Evolutionary conservation across 1,140 invertebrate species (phyloP), one percentile per base, ranked within the genome.

Genomic region (Muscidifurax raptorellus): DNA sequence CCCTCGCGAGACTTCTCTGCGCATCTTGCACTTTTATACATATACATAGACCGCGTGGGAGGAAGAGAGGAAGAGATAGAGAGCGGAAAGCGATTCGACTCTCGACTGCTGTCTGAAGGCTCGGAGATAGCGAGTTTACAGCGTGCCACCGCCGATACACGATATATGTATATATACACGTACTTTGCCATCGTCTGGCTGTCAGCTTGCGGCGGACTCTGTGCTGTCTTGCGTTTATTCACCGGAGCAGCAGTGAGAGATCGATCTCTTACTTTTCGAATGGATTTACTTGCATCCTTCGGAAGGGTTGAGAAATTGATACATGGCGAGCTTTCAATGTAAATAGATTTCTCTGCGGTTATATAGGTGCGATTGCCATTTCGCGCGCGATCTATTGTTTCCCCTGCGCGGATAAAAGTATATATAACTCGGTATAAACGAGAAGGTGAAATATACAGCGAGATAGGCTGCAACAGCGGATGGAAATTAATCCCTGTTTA

Each of bases 111-210:
- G 66, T n/a, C 66, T 69, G 25, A 13, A 67, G 64, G 10, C 59
- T 36, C 52, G 28, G 5, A 69, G 64, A 80, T 80, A 80, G 32
- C 64, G 67, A 80, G 78, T 80, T 80, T 80, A 80, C 64, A 69
- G n/a, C 64, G n/a, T n/a, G 59, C 28, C 30, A 3, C n/a, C 36
- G n/a, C 36, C 36, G 36, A 40, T 40, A 10, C 10, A 40, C 36
- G 9, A 40, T n/a, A n/a, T n/a, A n/a, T n/a, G 36, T 40, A 40
- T 40, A 40, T 40, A n/a, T n/a, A n/a, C n/a, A 15, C 13, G 4
- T 79, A 80, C 36, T 40, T 25, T 15, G 40, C 52, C 28, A 36
- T 79, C 77, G 18, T 40, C 36, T 10, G 32, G 9, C 32, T 9
- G 18, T 80, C 28, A 22, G 28, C 22, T 30, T 74, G 71, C 22